Conservation (phyloP, 2,113 vertebrate species). For the Gobius niger region DNA sequence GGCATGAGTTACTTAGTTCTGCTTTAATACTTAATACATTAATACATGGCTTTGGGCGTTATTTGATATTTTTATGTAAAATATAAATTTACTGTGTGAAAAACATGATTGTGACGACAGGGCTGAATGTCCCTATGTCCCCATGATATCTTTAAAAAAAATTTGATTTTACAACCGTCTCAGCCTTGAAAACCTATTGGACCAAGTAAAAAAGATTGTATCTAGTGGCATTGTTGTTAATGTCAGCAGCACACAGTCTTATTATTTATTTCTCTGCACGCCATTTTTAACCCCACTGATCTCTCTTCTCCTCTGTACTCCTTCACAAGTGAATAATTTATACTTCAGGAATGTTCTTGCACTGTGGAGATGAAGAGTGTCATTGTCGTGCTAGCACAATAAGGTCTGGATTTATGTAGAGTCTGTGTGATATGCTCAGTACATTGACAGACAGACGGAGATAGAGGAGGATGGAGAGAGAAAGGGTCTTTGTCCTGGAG, state of each 20-base stretch:
- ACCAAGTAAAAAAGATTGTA: neutral
- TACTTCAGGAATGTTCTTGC: constrained; percentile 58
- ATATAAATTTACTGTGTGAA: no score
- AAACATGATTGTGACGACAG: no score
- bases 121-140: no score
- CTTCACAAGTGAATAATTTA: constrained; percentile 65
- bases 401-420: constrained; percentile 66
- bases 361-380: constrained; percentile 63
- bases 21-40: no score
- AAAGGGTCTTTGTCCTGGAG: constrained; percentile 69
- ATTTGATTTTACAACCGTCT: no score
- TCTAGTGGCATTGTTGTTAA: neutral
- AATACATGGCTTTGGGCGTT: no score
- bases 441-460: constrained; percentile 48
- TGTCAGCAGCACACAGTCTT: constrained; percentile 26
- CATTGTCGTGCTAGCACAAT: constrained; percentile 72
- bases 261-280: constrained; percentile 28
- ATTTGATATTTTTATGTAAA: no score
- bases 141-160: no score
- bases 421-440: constrained; percentile 56
- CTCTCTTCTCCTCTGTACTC: constrained; percentile 45
- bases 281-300: constrained; percentile 28
- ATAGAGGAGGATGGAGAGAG: constrained; percentile 47
- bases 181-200: no score
- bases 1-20: no score